phyloP scores from a whole-genome alignment of 2,888 invertebrate genomes.

The Harpalus rufipes region DNA sequence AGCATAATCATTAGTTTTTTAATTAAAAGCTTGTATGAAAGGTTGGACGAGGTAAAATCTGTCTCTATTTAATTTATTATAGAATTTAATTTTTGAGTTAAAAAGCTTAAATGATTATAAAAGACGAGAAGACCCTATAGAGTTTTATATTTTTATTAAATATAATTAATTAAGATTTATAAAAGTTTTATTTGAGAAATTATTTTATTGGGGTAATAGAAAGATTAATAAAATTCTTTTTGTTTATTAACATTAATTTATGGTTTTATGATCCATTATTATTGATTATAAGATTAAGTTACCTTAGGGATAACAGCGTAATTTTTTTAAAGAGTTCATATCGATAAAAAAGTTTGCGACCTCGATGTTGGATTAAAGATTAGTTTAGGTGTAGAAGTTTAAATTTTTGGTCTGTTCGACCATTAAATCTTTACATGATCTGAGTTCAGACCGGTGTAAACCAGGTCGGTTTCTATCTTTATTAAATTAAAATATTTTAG shows the following conservation, averaged over 20 bases:
- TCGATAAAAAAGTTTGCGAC: conserved; percentile 88
- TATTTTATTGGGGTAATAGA: conserved; percentile 84
- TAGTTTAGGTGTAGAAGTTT: conserved; percentile 83
- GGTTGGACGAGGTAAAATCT: conserved; percentile 80
- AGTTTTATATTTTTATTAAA: conserved; percentile 79
- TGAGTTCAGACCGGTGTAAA: conserved; percentile 92
- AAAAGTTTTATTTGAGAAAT: conserved; percentile 73
- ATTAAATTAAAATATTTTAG: conserved; percentile 81
- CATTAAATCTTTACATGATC: conserved; percentile 91
- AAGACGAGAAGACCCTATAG: conserved; percentile 79
- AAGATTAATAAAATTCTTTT: conserved; percentile 82
- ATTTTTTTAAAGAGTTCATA: conserved; percentile 87
- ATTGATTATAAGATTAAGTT: conserved; percentile 81
- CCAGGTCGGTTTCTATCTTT: conserved; percentile 92
- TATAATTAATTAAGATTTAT: conserved; percentile 74
- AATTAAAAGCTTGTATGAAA: conserved; percentile 89
- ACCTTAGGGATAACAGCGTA: conserved; percentile 91
- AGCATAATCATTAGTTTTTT: conserved; percentile 90
- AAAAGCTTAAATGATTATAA: conserved; percentile 78
- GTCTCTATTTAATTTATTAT: conserved; percentile 15
- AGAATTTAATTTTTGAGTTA: conserved; percentile 79
- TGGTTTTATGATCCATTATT: no score
- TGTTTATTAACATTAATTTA: conserved; percentile 74
- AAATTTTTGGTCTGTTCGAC: conserved; percentile 89
- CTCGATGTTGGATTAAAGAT: conserved; percentile 93